Evolutionary conservation across 2,797 vertebrate genomes (phyloP), one percentile per base, ranked within the genome.

Genomic region (Smutsia temminckii): DNA sequence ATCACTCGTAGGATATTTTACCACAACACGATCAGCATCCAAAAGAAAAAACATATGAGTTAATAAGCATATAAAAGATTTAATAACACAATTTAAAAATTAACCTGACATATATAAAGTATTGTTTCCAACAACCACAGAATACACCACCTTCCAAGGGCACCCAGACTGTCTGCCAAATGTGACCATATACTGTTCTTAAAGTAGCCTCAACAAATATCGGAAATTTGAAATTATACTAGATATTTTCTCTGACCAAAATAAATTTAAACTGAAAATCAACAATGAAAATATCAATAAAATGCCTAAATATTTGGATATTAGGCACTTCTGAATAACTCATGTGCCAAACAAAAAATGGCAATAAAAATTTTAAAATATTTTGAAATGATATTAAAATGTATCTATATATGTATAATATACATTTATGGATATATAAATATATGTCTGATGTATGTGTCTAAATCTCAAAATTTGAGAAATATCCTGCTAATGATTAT

Each of bases 221-320:
- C 40, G 68, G 32, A 85, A 57, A 85, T 78, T 68, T 72, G 27
- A 66, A 85, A 61, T 63, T 1, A 71, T 34, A 49, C 21, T 40
- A 89, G 66, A 42, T 55, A 81, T 55, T 49, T 61, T 81, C 40
- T 64, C 37, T 72, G 20, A 83, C 1, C 18, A 53, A 21, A 63
- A 63, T 37, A 81, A 89, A 42, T 51, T 85, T 88, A 72, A 89
- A 72, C 46, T 74, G 42, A 80, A 83, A 91, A 77, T 69, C 40
- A 74, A 46, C 55, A 80, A 68, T 5, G 32, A 77, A 84, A 77
- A 34, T 37, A 93, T 42, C 37, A 68, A 83, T 25, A 83, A 91
- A 71, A 84, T 49, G 64, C 4, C 14, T 55, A 81, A 69, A 53
- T 55, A 75, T 59, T 71, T 95, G 29, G 34, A 91, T 75, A 81